A percentile compares a stretch with the other conserved stretches of the same genome.
Evolutionary conservation across 2,113 vertebrate genomes (phyloP).

Genomic region (Mohoua ochrocephala): DNA sequence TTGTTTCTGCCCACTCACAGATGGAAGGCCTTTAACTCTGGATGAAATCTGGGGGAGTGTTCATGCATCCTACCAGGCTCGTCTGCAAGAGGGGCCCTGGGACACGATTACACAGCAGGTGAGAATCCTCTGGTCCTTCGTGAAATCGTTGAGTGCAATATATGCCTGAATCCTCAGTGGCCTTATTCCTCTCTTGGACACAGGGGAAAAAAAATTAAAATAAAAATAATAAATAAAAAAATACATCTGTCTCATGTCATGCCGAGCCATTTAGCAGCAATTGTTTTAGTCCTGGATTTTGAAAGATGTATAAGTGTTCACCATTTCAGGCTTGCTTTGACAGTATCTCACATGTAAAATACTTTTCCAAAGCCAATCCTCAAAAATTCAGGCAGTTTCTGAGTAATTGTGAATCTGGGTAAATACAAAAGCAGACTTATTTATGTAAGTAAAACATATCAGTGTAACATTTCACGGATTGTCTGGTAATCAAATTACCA

Average conservation of each 20-base stretch:
- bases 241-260: background rate
- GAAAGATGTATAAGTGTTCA: background rate
- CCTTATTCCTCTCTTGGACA: background rate
- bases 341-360: background rate
- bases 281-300: background rate
- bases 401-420: background rate
- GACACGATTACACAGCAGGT: conserved; percentile 92
- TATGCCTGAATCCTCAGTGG: background rate
- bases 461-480: background rate
- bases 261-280: background rate
- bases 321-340: background rate
- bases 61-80: conserved; percentile 78
- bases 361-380: background rate
- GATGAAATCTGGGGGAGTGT: conserved; percentile 85
- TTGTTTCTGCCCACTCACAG: conserved; percentile 61
- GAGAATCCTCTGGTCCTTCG: background rate
- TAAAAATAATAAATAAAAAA: background rate
- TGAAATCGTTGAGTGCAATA: background rate
- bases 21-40: conserved; percentile 83
- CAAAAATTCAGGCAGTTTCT: background rate
- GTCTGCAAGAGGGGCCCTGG: conserved; percentile 80
- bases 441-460: background rate
- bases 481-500: background rate
- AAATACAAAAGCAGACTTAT: background rate
- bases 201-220: background rate